Conservation (phyloP, 2,113 vertebrate genomes). For the Gobiocypris rarus region DNA sequence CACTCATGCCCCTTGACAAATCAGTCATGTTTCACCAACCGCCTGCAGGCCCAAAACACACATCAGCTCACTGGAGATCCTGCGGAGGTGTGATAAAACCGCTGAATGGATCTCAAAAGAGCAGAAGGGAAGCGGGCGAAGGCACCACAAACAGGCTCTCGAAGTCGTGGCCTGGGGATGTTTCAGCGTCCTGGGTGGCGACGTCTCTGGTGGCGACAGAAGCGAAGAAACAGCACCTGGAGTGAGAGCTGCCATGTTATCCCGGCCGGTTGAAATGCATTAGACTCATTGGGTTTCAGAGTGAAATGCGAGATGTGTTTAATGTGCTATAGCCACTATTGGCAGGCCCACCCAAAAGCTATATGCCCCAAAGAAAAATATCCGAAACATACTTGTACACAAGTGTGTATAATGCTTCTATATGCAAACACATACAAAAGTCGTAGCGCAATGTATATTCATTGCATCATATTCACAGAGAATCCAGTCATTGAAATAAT, state of each 20-base stretch:
- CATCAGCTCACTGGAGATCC: conserved; percentile 56
- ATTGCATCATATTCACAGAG: background rate
- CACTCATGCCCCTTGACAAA: conserved; percentile 64
- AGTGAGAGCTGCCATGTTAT: conserved; percentile 40
- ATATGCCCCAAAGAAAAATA: conserved; percentile 3
- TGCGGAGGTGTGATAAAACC: conserved; percentile 44
- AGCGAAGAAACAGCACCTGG: conserved; percentile 53
- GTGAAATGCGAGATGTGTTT: conserved; percentile 30
- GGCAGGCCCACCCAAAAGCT: conserved; percentile 49
- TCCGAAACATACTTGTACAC: background rate
- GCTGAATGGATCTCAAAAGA: conserved; percentile 55
- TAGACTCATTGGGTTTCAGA: conserved; percentile 32
- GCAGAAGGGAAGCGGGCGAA: conserved; percentile 54
- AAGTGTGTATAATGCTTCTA: background rate
- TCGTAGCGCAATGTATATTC: background rate
- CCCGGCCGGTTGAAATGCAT: conserved; percentile 39
- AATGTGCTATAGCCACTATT: background rate
- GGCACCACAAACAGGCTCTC: conserved; percentile 56
- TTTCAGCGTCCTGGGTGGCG: conserved; percentile 72
- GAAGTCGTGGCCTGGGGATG: conserved; percentile 64
- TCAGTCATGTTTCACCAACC: conserved; percentile 74
- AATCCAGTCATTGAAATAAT: background rate
- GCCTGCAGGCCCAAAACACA: conserved; percentile 78
- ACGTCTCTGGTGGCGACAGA: conserved; percentile 44
- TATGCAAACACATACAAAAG: background rate